Evolutionary conservation across 2,113 vertebrate genomes (phyloP).

Genomic region (human): DNA sequence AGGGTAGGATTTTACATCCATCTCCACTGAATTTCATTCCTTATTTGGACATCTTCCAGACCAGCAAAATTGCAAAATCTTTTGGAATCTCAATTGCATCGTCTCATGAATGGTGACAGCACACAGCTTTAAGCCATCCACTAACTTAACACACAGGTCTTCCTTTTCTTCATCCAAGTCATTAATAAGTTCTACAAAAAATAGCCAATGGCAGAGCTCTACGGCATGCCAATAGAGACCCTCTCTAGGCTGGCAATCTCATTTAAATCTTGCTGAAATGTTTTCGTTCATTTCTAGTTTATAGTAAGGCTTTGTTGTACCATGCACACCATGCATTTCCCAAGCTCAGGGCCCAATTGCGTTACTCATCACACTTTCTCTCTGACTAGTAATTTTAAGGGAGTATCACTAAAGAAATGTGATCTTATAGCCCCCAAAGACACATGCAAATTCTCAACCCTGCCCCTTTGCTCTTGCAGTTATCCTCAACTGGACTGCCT

Average conservation of each 20-base stretch:
- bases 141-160: not conserved
- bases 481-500: not conserved
- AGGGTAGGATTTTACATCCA: not conserved
- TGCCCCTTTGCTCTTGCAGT: not conserved
- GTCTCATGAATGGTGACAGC: not conserved
- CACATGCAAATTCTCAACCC: not conserved
- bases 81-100: not conserved
- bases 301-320: not conserved
- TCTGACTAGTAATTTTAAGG: not conserved
- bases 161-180: not conserved
- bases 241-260: not conserved
- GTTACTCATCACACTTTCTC: not conserved
- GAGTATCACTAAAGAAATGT: not conserved
- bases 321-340: not conserved
- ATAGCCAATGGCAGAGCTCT: not conserved
- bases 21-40: not conserved
- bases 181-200: not conserved
- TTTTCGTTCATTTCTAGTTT: not conserved
- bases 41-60: not conserved
- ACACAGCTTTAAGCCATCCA: not conserved
- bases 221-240: fast-evolving
- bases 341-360: not conserved
- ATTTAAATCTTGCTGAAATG: not conserved
- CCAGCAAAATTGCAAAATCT: not conserved
- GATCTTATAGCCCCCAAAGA: not conserved